Percentiles rank a stretch among this genome's conserved stretches.
Conservation (phyloP, 2,797 vertebrate genomes). For the Dendrocincla fuliginosa region DNA sequence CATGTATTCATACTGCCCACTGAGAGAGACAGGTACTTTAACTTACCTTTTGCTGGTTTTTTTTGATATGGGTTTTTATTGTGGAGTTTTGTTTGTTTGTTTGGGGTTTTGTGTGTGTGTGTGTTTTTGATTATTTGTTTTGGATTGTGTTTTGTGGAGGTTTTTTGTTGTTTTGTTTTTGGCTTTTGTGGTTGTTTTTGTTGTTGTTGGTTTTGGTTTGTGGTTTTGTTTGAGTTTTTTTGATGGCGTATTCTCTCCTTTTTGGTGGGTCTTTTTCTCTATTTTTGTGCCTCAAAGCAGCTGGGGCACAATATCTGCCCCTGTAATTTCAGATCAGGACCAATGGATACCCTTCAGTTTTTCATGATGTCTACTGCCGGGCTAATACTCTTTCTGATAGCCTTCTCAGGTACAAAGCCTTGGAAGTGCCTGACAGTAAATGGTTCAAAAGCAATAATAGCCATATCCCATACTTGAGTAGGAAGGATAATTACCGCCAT, state of each 20-base stretch:
- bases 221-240: too few relatives aligned
- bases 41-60: not conserved
- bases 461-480: not conserved
- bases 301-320: not conserved
- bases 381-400: not conserved
- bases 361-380: not conserved
- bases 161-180: too few relatives aligned
- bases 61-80: not conserved
- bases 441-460: not conserved
- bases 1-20: not conserved
- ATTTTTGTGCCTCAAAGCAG: not conserved
- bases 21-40: not conserved
- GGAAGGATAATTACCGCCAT: constrained; percentile 19
- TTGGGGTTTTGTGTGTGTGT: too few relatives aligned
- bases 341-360: not conserved
- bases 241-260: not conserved
- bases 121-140: too few relatives aligned
- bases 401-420: not conserved
- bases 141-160: not conserved
- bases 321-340: not conserved
- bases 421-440: not conserved
- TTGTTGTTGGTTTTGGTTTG: fast-evolving
- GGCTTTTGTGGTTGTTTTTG: too few relatives aligned
- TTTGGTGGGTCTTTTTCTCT: not conserved
- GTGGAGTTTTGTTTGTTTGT: not conserved